Conservation (phyloP, 1,140 invertebrate species). For the Globodera rostochiensis region DNA sequence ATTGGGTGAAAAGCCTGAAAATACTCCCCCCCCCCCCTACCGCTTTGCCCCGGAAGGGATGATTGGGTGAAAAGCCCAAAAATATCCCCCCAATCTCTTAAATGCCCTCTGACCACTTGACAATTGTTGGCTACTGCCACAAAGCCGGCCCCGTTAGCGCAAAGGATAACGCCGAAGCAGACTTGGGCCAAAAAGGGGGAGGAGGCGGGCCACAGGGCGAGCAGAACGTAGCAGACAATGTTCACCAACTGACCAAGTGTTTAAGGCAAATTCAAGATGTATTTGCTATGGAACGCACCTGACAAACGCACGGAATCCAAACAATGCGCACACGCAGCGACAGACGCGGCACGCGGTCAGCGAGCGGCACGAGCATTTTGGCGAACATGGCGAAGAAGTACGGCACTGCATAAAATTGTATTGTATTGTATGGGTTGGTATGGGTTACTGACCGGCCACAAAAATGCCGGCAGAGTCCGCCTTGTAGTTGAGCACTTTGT, state of each 20-base stretch:
- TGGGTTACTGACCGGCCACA: background rate
- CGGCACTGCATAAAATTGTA: background rate
- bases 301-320: slow-evolving; percentile 20
- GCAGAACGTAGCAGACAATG: slow-evolving; percentile 20
- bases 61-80: too few species aligned
- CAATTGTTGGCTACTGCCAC: slow-evolving; percentile 23
- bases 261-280: too few species aligned
- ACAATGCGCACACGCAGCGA: slow-evolving; percentile 17
- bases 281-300: background rate
- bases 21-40: too few species aligned
- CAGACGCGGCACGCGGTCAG: slow-evolving; percentile 8
- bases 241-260: slow-evolving; percentile 8
- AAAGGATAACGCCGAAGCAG: slow-evolving; percentile 12
- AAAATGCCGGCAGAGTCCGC: slow-evolving; percentile 15
- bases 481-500: slow-evolving; percentile 36
- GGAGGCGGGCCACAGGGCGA: slow-evolving; percentile 6
- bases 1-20: too few species aligned
- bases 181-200: slow-evolving; percentile 16
- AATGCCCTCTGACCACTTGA: slow-evolving; percentile 13
- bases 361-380: slow-evolving; percentile 20
- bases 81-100: too few species aligned
- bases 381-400: slow-evolving; percentile 23
- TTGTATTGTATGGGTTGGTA: too few species aligned
- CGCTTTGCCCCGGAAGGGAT: too few species aligned
- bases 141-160: slow-evolving; percentile 27